Base-by-base conservation (phyloP, 2,888 invertebrate genomes). In the Phasia obesa region DNA sequence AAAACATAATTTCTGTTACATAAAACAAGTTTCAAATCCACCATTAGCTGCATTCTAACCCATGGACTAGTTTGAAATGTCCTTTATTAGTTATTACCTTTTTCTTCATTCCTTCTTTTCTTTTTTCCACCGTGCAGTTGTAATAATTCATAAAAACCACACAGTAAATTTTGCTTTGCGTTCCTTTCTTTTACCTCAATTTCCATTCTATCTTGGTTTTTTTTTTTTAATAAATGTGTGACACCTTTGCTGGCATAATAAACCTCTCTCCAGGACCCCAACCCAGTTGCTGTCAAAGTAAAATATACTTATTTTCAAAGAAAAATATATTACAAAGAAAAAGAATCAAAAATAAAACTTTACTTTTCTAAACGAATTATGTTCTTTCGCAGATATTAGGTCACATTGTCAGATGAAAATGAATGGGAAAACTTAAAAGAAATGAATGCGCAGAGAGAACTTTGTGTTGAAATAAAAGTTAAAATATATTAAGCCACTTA, bases 81-180 rank as follows among this genome's bases (percentile, higher is more conserved):
- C 38, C 49, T 51, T 59, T 51, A 13, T 19, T 15, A 13, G 0
- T 59, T 17, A 17, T 59, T 17, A 17, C 5, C 38, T 35, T 59
- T 35, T 25, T 2, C 9, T 38, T 21, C n/a, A 74, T 67, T 59
- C 35, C 15, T 25, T 49, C 15, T 25, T 49, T 59, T 0, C 0
- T 44, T 64, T 13, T 31, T 19, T 55, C 11, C 13, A 62, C n/a
- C 7, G 9, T 38, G 21, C 57, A 21, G 23, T 42, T n/a, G 65
- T 7, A 71, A 83, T 83, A 83, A 79, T 79, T 83, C 78, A 83
- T 69, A 60, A 59, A 60, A 78, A 71, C 82, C 78, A 75, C 75
- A 49, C 35, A 71, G 65, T 83, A 79, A 79, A 62, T 79, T 79
- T 74, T 70, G 59, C 51, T 67, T 25, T 11, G 47, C 25, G 35